Percentiles rank a stretch among this genome's conserved stretches.
These are phyloP conservation scores for Drosophila kohkoa DNA, from an alignment of 1,140 invertebrate species.

Conservation along the genomic window DNA sequence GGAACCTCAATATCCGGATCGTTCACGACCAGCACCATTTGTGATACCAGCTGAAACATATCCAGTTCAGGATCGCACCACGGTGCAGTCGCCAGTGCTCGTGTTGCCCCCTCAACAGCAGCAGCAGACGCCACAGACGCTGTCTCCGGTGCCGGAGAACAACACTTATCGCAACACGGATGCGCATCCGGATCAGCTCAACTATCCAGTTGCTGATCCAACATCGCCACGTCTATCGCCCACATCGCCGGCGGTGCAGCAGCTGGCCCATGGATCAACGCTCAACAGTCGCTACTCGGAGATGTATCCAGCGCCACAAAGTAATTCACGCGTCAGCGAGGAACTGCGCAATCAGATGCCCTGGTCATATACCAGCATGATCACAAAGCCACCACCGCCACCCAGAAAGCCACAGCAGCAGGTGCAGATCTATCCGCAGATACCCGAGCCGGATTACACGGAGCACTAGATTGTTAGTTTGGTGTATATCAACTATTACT, in stretches of 20 bases:
- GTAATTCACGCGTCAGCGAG: slow-evolving; percentile 69
- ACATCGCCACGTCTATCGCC: slow-evolving; percentile 21
- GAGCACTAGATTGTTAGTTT: slow-evolving; percentile 56
- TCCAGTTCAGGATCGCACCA: slow-evolving; percentile 55
- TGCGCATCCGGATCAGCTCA: slow-evolving; percentile 76
- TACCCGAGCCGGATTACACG: slow-evolving; percentile 74
- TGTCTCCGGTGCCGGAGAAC: slow-evolving; percentile 36
- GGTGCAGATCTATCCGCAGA: slow-evolving; percentile 77
- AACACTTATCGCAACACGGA: slow-evolving; percentile 76
- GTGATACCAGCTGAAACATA: slow-evolving; percentile 60
- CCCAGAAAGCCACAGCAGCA: slow-evolving; percentile 77
- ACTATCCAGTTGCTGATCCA: slow-evolving; percentile 65
- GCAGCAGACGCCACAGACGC: slow-evolving; percentile 24
- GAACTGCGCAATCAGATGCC: slow-evolving; percentile 81
- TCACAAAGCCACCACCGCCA: slow-evolving; percentile 71
- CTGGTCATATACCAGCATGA: slow-evolving; percentile 79
- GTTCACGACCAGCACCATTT: slow-evolving; percentile 63
- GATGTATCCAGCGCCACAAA: slow-evolving; percentile 52
- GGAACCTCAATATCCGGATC: slow-evolving; percentile 56
- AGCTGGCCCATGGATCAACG: slow-evolving; percentile 54
- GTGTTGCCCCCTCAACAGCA: slow-evolving; percentile 59
- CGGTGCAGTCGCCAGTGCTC: slow-evolving; percentile 64
- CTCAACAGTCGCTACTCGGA: slow-evolving; percentile 74
- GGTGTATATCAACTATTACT: slow-evolving; percentile 20
- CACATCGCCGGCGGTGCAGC: slow-evolving; percentile 57